Evolutionary conservation across 2,797 vertebrate species (phyloP).

Genomic region (Arctocebus calabarensis): DNA sequence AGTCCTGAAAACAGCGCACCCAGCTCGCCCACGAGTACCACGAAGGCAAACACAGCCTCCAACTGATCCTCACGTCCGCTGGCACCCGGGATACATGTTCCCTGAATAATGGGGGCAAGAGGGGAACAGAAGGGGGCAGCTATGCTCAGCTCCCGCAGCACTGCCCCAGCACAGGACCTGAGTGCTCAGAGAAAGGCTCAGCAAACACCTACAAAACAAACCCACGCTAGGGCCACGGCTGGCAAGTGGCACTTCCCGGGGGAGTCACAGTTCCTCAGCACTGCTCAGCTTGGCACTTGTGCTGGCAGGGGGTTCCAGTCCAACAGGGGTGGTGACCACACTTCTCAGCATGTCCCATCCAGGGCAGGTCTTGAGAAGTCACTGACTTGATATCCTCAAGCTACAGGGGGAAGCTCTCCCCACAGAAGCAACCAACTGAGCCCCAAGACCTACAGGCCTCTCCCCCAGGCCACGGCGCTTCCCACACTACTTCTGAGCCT

Average conservation of each 20-base stretch:
- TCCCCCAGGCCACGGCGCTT: not conserved
- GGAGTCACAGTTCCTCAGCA: not conserved
- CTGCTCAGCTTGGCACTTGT: not conserved
- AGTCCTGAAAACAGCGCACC: not conserved
- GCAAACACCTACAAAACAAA: not conserved
- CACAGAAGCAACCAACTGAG: not conserved
- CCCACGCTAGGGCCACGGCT: fast-evolving
- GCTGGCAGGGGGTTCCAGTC: not conserved
- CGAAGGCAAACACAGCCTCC: not conserved
- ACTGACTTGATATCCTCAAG: not conserved
- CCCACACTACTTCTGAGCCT: not conserved
- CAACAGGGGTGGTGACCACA: not conserved
- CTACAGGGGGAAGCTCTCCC: not conserved
- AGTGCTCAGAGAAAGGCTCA: not conserved
- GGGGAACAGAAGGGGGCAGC: not conserved
- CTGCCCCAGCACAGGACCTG: not conserved
- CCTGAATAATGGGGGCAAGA: not conserved
- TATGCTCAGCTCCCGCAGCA: not conserved
- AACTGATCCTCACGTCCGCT: not conserved
- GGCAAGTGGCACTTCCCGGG: no score
- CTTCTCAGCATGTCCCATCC: not conserved
- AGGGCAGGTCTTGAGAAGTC: not conserved
- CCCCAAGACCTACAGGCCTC: not conserved
- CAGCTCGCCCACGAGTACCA: not conserved
- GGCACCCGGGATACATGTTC: not conserved